A percentile compares a stretch with the other conserved stretches of the same genome.
Evolutionary conservation across 1,140 invertebrate genomes (phyloP).

Genomic region (Popillia japonica): DNA sequence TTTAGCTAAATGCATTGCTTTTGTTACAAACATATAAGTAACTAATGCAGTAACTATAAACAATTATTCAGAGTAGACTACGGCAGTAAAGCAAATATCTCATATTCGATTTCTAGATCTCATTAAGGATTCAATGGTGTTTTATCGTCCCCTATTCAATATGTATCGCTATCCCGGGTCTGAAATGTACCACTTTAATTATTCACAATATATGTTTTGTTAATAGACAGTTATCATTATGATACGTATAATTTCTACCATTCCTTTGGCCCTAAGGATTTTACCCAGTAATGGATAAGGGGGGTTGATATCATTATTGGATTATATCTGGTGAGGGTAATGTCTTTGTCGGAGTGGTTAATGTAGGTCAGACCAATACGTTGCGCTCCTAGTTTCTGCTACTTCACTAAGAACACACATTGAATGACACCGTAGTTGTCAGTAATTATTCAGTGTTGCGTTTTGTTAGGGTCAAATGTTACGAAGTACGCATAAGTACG

Average conservation of each 20-base stretch:
- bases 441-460: neutral
- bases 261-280: neutral
- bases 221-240: conserved; percentile 1
- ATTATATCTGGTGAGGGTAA: conserved; percentile 6
- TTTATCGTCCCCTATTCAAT: too few species aligned
- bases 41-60: too few species aligned
- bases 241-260: neutral
- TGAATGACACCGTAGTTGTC: neutral
- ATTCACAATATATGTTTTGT: neutral
- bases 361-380: neutral
- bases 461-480: neutral
- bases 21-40: too few species aligned
- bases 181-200: neutral
- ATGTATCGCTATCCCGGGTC: neutral
- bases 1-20: too few species aligned
- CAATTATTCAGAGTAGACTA: too few species aligned
- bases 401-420: conserved; percentile 1
- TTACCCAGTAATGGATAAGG: neutral
- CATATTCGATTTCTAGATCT: too few species aligned
- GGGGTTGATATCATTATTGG: neutral
- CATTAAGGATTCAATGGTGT: too few species aligned
- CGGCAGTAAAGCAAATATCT: too few species aligned
- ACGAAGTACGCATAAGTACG: neutral
- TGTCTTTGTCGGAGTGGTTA: conserved; percentile 4
- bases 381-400: neutral